phyloP scores from a whole-genome alignment of 1,140 invertebrate genomes.

The Drosophila pruinosa region DNA sequence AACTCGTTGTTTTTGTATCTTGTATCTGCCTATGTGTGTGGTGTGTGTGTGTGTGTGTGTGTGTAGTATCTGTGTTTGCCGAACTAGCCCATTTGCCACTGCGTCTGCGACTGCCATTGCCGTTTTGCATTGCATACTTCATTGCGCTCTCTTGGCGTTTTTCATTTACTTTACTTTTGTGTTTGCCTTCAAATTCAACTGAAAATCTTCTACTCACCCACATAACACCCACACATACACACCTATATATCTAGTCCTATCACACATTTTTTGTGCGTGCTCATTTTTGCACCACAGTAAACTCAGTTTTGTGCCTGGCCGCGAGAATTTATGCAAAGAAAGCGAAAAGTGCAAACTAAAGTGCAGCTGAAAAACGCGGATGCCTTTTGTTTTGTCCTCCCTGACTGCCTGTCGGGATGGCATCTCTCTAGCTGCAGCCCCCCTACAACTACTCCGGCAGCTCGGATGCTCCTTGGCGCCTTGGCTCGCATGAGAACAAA shows the following conservation, averaged over 20 bases:
- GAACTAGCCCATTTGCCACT: conserved; percentile 58
- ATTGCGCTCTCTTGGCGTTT: conserved; percentile 76
- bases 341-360: conserved; percentile 80
- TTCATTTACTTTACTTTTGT: conserved; percentile 59
- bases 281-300: conserved; percentile 70
- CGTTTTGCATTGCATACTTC: conserved; percentile 61
- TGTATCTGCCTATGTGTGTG: neutral
- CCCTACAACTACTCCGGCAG: neutral
- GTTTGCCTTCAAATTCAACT: conserved; percentile 75
- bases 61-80: conserved; percentile 15
- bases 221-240: neutral
- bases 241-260: neutral
- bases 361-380: conserved; percentile 69
- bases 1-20: conserved; percentile 8
- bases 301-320: conserved; percentile 52
- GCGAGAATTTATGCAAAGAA: conserved; percentile 78
- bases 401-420: conserved; percentile 14
- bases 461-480: neutral
- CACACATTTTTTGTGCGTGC: conserved; percentile 58
- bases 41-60: neutral
- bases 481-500: no score
- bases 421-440: neutral
- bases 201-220: conserved; percentile 16
- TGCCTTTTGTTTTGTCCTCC: conserved; percentile 70
- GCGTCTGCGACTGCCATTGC: no score